Evolutionary conservation across 2,888 invertebrate species (phyloP), one percentile per base, ranked within the genome.

Genomic region (Morinoia aosen): DNA sequence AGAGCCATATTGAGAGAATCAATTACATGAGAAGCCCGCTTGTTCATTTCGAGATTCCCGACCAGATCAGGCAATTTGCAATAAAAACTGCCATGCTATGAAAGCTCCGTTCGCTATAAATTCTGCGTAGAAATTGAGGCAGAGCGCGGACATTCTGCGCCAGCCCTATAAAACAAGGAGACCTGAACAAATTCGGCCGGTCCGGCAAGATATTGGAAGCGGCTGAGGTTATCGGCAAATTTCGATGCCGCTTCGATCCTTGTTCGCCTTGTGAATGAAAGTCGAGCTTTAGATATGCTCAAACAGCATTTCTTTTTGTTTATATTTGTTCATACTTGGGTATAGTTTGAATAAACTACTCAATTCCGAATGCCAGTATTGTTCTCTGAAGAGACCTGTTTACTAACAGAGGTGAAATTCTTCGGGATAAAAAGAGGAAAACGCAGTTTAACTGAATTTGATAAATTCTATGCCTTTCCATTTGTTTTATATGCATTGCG

Each of bases 191-290:
- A 76, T 76, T 19, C 33, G 25, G 76, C 76, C 33, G 76, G 76
- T 76, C 76, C 19, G 76, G 25, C 76, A 76, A 76, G 76, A 76
- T 76, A 76, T 76, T 76, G 76, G 76, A 76, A 76, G 76, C 76
- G 76, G 76, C 76, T 76, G 76, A 76, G 76, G 76, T 76, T 76
- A 76, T 76, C 76, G 76, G 76, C 76, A 76, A 76, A 76, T 76
- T 76, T 76, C 76, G 19, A 76, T 76, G 76, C 76, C 25, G 25
- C 76, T 76, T 76, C 76, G 76, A 76, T 76, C 19, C 76, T 76
- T 76, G 76, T 76, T 76, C 76, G 76, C 7, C 33, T 76, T 76
- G 76, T 76, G 25, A 76, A 76, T 76, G 76, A 76, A 76, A 76
- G 76, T 76, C 76, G 12, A 76, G 76, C 76, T 33, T 76, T 25